phyloP scores from a whole-genome alignment of 2,888 invertebrate species.

The Drosophila kuntzei region DNA sequence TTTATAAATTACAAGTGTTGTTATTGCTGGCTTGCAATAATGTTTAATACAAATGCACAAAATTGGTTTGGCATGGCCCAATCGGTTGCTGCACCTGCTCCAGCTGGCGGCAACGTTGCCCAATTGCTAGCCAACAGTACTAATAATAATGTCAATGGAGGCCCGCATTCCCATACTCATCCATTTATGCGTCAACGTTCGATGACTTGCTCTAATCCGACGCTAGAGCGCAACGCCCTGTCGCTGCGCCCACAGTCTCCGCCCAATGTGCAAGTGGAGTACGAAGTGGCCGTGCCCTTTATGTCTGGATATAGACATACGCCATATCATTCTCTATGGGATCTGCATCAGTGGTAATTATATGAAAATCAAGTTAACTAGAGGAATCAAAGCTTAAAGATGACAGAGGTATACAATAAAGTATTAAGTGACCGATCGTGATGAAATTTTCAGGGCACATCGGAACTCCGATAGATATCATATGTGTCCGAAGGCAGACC shows the following conservation, averaged over 20 bases:
- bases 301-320: constrained; percentile 85
- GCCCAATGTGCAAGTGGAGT: constrained; percentile 84
- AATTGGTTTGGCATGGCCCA: constrained; percentile 83
- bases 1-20: constrained; percentile 58
- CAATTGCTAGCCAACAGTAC: constrained; percentile 62
- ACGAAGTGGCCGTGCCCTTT: constrained; percentile 85
- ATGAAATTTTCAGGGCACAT: background rate
- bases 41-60: constrained; percentile 83
- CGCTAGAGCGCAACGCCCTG: constrained; percentile 74
- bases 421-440: background rate
- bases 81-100: constrained; percentile 33
- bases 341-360: constrained; percentile 85
- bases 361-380: constrained; percentile 2
- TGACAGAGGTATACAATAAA: no score
- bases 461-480: background rate
- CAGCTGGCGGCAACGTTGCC: constrained; percentile 42
- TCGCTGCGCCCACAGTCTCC: constrained; percentile 68
- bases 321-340: constrained; percentile 86
- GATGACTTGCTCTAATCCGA: constrained; percentile 84
- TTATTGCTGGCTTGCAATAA: constrained; percentile 42
- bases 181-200: constrained; percentile 82
- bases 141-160: constrained; percentile 42
- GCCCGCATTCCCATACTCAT: constrained; percentile 11
- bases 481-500: no score
- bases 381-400: background rate